These are phyloP conservation scores for Trachops cirrhosus DNA, from an alignment of 2,797 vertebrate genomes.

Conservation along the genomic window DNA sequence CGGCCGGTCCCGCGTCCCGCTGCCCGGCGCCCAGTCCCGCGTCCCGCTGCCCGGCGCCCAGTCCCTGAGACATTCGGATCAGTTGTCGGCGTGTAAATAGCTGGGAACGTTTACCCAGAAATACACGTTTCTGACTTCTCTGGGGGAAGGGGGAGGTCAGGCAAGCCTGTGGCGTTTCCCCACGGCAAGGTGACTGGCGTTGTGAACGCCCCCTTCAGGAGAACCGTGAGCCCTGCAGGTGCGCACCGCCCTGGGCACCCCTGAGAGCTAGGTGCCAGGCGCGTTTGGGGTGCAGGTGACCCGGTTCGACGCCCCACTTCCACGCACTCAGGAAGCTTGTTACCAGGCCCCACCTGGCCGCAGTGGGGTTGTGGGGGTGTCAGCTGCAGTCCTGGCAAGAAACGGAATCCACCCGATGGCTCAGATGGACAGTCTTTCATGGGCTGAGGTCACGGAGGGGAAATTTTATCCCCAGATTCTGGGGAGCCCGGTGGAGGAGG, in stretches of 20 bases:
- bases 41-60: no score
- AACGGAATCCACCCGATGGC: neutral
- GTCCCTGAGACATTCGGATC: neutral
- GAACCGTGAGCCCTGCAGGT: accelerated
- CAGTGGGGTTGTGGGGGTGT: accelerated
- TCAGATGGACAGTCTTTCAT: accelerated
- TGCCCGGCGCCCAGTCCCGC: no score
- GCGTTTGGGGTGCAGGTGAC: no score
- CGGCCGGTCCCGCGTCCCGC: neutral
- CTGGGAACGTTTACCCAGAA: neutral
- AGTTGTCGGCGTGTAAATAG: neutral
- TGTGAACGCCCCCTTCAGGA: accelerated
- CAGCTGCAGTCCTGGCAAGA: neutral
- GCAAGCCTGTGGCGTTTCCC: accelerated
- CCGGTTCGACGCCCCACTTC: accelerated
- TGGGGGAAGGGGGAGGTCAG: neutral
- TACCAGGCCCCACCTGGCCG: neutral
- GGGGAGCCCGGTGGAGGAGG: accelerated
- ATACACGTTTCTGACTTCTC: neutral
- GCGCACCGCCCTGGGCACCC: neutral
- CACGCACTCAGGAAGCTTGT: accelerated
- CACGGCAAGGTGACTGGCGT: accelerated
- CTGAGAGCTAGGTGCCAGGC: neutral
- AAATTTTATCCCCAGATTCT: accelerated
- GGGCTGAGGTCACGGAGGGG: accelerated